A percentile compares a stretch with the other conserved stretches of the same genome.
These are phyloP conservation scores for Pseudoatta argentina DNA, from an alignment of 1,140 invertebrate species.

Conservation along the genomic window DNA sequence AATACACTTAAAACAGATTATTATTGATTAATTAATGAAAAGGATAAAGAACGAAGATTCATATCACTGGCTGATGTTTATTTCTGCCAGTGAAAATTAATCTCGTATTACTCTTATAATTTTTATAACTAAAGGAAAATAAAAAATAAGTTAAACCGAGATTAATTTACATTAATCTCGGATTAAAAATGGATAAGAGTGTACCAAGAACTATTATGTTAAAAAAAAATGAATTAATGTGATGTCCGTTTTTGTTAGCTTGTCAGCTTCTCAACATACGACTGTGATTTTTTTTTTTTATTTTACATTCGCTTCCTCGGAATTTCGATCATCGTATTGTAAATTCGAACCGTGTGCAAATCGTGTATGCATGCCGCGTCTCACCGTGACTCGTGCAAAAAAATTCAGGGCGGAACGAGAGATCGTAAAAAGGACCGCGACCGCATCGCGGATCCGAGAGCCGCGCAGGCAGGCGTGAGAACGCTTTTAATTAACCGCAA, in stretches of 20 bases:
- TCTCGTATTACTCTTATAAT: too few relatives aligned
- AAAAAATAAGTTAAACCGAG: too few relatives aligned
- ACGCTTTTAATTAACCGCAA: conserved; percentile 62
- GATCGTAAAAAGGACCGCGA: conserved; percentile 46
- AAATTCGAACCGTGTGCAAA: conserved; percentile 23
- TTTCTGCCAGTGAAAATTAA: too few relatives aligned
- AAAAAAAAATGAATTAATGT: neutral
- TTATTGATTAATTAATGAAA: neutral
- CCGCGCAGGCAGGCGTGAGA: conserved; percentile 43
- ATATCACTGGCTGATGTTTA: too few relatives aligned
- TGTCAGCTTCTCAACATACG: neutral
- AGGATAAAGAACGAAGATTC: neutral
- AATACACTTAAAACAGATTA: neutral
- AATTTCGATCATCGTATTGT: conserved; percentile 18
- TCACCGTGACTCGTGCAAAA: conserved; percentile 31
- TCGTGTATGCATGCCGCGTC: conserved; percentile 2
- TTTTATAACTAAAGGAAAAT: too few relatives aligned
- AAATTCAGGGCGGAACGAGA: conserved; percentile 33
- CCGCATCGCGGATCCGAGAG: conserved; percentile 16
- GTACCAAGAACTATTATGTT: neutral
- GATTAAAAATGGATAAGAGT: neutral
- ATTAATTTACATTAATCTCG: too few relatives aligned
- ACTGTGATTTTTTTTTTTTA: neutral
- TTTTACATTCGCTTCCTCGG: neutral
- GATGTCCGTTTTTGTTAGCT: neutral